Percentiles rank a stretch among this genome's conserved stretches.
Conservation (phyloP, 2,113 vertebrate species). For the Narcine bancroftii region DNA sequence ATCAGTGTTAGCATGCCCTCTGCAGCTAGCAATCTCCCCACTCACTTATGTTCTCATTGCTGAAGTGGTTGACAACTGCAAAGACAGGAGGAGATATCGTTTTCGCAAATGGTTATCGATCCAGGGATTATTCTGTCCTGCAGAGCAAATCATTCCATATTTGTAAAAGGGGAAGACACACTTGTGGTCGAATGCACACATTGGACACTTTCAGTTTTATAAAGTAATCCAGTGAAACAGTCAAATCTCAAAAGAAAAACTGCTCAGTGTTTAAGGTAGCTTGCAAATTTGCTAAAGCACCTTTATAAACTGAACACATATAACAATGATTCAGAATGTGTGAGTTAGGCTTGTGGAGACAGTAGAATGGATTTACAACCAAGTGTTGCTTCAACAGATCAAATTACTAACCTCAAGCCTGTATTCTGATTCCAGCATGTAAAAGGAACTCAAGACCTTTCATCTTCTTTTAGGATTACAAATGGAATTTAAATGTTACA, state of each 20-base stretch:
- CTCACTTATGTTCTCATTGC: neutral
- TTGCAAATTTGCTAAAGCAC: neutral
- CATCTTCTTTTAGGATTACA: too few relatives aligned
- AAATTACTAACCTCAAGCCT: too few relatives aligned
- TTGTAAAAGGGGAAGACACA: neutral
- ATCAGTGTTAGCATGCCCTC: constrained; percentile 19
- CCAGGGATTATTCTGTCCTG: neutral
- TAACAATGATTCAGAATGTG: neutral
- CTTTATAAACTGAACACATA: neutral
- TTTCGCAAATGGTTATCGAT: neutral
- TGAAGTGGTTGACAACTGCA: neutral
- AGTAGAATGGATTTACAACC: neutral
- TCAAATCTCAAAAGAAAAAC: neutral
- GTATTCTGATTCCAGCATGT: too few relatives aligned
- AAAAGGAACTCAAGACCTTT: too few relatives aligned
- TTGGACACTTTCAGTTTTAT: neutral
- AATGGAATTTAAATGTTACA: too few relatives aligned
- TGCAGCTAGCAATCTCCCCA: neutral
- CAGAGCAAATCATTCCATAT: neutral
- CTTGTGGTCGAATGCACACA: neutral
- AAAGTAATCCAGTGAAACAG: neutral
- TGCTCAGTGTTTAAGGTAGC: neutral
- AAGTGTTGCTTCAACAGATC: too few relatives aligned
- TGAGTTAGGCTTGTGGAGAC: neutral
- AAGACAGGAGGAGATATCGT: neutral